Percentiles rank a stretch among this genome's conserved stretches.
Conservation (phyloP, 2,113 vertebrate species). For the Hippopotamus amphibius region DNA sequence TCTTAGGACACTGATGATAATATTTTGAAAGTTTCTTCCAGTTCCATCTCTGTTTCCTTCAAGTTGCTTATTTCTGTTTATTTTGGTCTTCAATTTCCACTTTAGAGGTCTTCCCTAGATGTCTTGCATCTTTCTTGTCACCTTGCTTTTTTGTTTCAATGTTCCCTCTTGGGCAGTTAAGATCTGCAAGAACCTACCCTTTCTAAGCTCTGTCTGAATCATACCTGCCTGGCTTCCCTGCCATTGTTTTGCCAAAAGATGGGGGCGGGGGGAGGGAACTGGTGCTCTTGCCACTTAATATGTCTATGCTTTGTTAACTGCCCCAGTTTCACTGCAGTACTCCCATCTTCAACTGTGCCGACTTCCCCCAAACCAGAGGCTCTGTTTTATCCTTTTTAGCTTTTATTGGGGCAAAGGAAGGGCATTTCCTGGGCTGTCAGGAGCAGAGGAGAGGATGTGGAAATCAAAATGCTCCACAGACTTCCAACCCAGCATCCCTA, state of each 20-base stretch:
- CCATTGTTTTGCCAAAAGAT: neutral
- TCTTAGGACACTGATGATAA: neutral
- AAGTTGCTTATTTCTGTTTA: conserved; percentile 21
- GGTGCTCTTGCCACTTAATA: neutral
- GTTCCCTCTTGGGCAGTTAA: neutral
- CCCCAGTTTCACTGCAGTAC: neutral
- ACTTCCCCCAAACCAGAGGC: neutral
- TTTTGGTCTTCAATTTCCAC: neutral
- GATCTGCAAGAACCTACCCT: neutral
- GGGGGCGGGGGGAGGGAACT: neutral
- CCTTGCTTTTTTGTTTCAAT: neutral
- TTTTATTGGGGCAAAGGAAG: neutral
- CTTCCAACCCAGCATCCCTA: neutral
- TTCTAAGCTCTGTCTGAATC: neutral
- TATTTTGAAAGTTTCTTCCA: conserved; percentile 5
- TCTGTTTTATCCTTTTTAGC: neutral
- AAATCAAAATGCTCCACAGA: neutral
- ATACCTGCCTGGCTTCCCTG: neutral
- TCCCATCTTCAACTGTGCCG: neutral
- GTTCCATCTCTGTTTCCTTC: neutral
- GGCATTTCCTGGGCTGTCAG: neutral
- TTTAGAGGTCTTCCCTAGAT: neutral
- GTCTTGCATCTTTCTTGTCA: neutral
- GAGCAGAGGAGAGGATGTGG: neutral
- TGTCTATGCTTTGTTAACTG: neutral